These are phyloP conservation scores for Chloromyia formosa DNA, from an alignment of 2,888 invertebrate genomes.

Conservation along the genomic window DNA sequence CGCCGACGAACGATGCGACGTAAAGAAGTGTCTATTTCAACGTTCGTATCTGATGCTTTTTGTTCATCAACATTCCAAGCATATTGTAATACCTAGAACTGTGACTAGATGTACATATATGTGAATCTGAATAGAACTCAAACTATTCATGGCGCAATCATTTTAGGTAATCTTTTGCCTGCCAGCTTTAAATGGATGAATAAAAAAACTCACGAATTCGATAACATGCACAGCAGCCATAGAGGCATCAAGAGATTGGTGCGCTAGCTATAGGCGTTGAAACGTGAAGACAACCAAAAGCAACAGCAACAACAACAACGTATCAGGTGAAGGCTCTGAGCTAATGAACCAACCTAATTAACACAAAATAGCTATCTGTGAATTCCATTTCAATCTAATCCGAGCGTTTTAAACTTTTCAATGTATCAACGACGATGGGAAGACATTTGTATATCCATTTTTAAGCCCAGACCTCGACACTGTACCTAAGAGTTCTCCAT, in stretches of 20 bases:
- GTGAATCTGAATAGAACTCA: constrained; percentile 23
- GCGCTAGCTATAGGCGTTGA: neutral
- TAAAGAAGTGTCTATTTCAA: constrained; percentile 24
- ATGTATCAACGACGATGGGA: neutral
- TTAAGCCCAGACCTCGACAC: too few relatives aligned
- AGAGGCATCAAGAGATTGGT: neutral
- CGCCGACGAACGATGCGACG: neutral
- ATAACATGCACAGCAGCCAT: constrained; percentile 6
- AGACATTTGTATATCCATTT: too few relatives aligned
- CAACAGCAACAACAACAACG: neutral
- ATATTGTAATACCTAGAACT: neutral
- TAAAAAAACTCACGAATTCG: constrained; percentile 35
- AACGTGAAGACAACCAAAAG: neutral
- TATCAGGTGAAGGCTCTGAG: constrained; percentile 1
- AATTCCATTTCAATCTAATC: constrained; percentile 42
- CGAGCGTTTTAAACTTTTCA: constrained; percentile 17
- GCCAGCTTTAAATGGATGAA: neutral
- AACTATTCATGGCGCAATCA: constrained; percentile 32
- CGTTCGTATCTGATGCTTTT: neutral
- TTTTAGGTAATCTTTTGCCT: constrained; percentile 18
- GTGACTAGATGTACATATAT: neutral
- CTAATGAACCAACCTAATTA: constrained; percentile 39
- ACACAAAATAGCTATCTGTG: constrained; percentile 40
- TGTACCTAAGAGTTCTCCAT: too few relatives aligned
- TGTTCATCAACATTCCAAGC: constrained; percentile 30